Evolutionary conservation across 2,113 vertebrate genomes (phyloP).

Genomic region (Arothron firmamentum): DNA sequence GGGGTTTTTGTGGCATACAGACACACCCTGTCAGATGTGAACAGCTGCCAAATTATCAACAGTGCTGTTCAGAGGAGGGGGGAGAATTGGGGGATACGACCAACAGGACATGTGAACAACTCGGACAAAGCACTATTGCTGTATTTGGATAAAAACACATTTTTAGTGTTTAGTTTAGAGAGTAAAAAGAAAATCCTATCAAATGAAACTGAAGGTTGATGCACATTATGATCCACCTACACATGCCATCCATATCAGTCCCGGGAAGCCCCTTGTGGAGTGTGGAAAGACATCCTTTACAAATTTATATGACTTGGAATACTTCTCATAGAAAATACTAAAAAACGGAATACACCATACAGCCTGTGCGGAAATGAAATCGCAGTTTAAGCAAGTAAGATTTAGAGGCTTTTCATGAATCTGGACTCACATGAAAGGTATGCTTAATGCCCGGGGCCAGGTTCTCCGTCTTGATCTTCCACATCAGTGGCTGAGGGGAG

Average conservation of each 20-base stretch:
- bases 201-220: not conserved
- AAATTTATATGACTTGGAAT: conserved; percentile 31
- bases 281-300: conserved; percentile 4
- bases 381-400: conserved; percentile 46
- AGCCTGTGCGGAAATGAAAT: conserved; percentile 58
- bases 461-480: conserved; percentile 88
- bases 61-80: conserved; percentile 22
- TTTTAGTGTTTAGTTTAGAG: too few relatives aligned
- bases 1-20: conserved; percentile 22
- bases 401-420: conserved; percentile 45
- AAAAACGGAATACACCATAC: conserved; percentile 21
- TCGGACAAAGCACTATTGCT: conserved; percentile 33
- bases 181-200: not conserved
- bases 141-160: conserved; percentile 6
- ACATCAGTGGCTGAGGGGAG: conserved; percentile 82
- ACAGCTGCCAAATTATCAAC: conserved; percentile 51
- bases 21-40: conserved; percentile 46
- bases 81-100: not conserved
- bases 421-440: conserved; percentile 88
- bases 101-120: conserved; percentile 24
- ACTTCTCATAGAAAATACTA: conserved; percentile 21
- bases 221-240: too few relatives aligned
- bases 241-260: conserved; percentile 1
- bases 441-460: conserved; percentile 79
- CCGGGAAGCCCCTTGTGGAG: conserved; percentile 14